These are phyloP conservation scores for Agelastica alni DNA, from an alignment of 2,888 invertebrate species.

Conservation along the genomic window DNA sequence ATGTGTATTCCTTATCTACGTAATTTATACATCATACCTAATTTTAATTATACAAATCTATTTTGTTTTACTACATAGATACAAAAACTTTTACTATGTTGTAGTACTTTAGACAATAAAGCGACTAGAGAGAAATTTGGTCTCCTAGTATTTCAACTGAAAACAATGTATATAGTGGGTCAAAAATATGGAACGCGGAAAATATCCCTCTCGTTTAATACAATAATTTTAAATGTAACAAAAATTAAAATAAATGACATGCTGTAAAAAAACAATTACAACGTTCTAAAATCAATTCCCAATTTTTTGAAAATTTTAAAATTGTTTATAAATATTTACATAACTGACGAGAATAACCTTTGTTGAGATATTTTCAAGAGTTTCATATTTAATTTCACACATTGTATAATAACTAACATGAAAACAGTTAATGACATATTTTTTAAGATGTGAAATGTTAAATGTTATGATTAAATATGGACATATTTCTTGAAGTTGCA, in stretches of 20 bases:
- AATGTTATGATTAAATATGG: constrained; percentile 17
- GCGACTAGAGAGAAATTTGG: constrained; percentile 25
- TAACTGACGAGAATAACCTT: neutral
- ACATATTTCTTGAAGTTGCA: constrained; percentile 9
- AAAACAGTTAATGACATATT: constrained; percentile 18
- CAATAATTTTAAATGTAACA: too few species aligned
- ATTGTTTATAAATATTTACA: neutral
- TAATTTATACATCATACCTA: constrained; percentile 21
- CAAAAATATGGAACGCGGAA: constrained; percentile 1
- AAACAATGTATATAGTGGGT: constrained; percentile 10
- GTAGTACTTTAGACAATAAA: constrained; percentile 21
- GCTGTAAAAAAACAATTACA: neutral
- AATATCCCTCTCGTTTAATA: too few species aligned
- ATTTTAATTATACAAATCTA: constrained; percentile 21
- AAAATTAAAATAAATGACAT: too few species aligned
- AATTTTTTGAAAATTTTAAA: too few species aligned
- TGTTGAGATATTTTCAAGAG: neutral
- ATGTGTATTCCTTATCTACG: constrained; percentile 18
- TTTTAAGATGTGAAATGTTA: constrained; percentile 8
- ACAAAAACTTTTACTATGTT: constrained; percentile 20
- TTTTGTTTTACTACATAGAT: constrained; percentile 20
- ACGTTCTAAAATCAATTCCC: too few species aligned
- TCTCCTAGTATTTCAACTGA: constrained; percentile 21
- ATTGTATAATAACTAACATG: constrained; percentile 16
- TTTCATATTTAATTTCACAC: neutral